These are phyloP conservation scores for Megaceryle alcyon DNA, from an alignment of 2,797 vertebrate genomes.

Conservation along the genomic window DNA sequence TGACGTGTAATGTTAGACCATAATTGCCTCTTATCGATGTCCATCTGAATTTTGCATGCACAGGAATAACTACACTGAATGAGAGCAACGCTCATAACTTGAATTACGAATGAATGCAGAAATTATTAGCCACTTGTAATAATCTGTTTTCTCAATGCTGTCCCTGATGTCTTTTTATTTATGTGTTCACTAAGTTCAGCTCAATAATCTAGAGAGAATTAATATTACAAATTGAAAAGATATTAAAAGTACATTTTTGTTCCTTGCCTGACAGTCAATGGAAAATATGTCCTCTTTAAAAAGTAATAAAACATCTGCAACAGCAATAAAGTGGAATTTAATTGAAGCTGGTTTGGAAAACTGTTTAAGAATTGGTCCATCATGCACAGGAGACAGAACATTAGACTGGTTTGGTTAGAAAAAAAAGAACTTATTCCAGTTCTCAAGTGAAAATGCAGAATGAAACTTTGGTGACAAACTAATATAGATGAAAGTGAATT, in stretches of 20 bases:
- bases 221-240: not conserved
- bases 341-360: not conserved
- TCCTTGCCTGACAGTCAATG: not conserved
- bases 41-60: rapidly evolving
- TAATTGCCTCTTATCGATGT: not conserved
- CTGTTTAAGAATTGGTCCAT: not conserved
- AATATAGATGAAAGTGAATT: not conserved
- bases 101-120: not conserved
- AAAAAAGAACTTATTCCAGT: not conserved
- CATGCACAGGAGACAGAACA: not conserved
- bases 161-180: not conserved
- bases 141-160: not conserved
- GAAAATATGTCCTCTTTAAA: not conserved
- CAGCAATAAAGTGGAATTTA: not conserved
- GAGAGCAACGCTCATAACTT: not conserved
- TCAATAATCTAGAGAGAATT: not conserved
- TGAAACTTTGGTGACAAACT: not conserved
- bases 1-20: rapidly evolving
- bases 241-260: not conserved
- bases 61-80: not conserved
- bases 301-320: not conserved
- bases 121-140: not conserved
- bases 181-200: not conserved
- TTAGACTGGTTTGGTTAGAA: not conserved
- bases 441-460: not conserved